These are phyloP conservation scores for Drosophila kuntzei DNA, from an alignment of 2,888 invertebrate genomes.

Conservation along the genomic window DNA sequence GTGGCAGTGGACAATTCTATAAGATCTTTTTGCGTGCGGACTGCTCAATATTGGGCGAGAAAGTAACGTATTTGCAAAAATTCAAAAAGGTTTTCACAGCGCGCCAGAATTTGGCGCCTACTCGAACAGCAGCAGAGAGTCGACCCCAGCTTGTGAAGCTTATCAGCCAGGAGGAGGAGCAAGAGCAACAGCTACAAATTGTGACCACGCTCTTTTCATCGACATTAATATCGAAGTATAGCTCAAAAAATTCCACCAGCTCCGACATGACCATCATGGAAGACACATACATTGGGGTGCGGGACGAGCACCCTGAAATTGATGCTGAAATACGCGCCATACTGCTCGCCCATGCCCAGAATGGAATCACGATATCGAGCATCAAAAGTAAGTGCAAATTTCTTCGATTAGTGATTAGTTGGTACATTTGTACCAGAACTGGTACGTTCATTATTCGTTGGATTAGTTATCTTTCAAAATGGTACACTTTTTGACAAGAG, in stretches of 20 bases:
- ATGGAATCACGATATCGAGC: slow-evolving; percentile 83
- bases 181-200: slow-evolving; percentile 60
- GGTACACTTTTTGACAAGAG: too few relatives aligned
- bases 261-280: slow-evolving; percentile 80
- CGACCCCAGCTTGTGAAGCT: slow-evolving; percentile 8
- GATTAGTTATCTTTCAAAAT: too few relatives aligned
- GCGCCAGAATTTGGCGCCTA: slow-evolving; percentile 16
- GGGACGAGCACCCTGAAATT: slow-evolving; percentile 80
- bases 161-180: slow-evolving; percentile 13
- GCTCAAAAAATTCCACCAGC: slow-evolving; percentile 16
- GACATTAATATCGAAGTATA: slow-evolving; percentile 60
- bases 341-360: slow-evolving; percentile 81
- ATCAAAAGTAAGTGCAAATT: slow-evolving; percentile 82
- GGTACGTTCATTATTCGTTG: too few relatives aligned
- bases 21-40: slow-evolving; percentile 43
- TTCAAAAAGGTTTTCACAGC: slow-evolving; percentile 56
- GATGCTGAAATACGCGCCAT: slow-evolving; percentile 82
- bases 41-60: slow-evolving; percentile 36
- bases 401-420: too few relatives aligned
- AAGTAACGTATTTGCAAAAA: slow-evolving; percentile 49
- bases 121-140: slow-evolving; percentile 3
- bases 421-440: too few relatives aligned
- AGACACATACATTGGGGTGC: slow-evolving; percentile 66
- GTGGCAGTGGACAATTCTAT: slow-evolving; percentile 38
- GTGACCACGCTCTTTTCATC: slow-evolving; percentile 76